phyloP scores from a whole-genome alignment of 2,888 invertebrate genomes.

The Pollenia amentaria region DNA sequence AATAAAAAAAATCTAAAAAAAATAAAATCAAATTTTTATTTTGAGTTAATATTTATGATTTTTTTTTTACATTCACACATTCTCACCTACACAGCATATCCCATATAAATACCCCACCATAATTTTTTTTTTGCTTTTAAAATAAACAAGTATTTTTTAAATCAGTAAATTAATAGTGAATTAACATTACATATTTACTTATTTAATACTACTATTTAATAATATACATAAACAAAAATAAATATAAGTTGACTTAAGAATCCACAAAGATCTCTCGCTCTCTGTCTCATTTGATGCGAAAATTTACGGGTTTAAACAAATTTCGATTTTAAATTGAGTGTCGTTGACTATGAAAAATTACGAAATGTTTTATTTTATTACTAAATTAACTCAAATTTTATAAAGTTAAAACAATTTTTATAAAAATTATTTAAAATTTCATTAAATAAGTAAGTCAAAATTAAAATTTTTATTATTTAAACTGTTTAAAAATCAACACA shows the following conservation, averaged over 20 bases:
- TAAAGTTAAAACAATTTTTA: too few relatives aligned
- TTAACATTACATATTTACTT: constrained; percentile 27
- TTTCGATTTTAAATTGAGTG: too few relatives aligned
- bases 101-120: constrained; percentile 60
- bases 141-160: constrained; percentile 25
- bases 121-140: constrained; percentile 3
- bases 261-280: background rate
- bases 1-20: constrained; percentile 58
- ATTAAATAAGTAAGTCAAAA: too few relatives aligned
- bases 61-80: background rate
- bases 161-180: constrained; percentile 20
- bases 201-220: constrained; percentile 30
- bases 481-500: too few relatives aligned
- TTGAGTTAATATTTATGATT: constrained; percentile 24
- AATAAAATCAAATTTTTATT: constrained; percentile 37
- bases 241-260: background rate
- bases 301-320: too few relatives aligned
- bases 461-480: too few relatives aligned
- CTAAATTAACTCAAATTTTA: too few relatives aligned
- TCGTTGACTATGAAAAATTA: too few relatives aligned
- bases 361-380: too few relatives aligned
- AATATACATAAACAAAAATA: constrained; percentile 23
- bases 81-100: constrained; percentile 48
- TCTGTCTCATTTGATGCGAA: too few relatives aligned
- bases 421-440: too few relatives aligned